Base-by-base conservation (phyloP, 2,888 invertebrate species). In the Tiliacea aurago region DNA sequence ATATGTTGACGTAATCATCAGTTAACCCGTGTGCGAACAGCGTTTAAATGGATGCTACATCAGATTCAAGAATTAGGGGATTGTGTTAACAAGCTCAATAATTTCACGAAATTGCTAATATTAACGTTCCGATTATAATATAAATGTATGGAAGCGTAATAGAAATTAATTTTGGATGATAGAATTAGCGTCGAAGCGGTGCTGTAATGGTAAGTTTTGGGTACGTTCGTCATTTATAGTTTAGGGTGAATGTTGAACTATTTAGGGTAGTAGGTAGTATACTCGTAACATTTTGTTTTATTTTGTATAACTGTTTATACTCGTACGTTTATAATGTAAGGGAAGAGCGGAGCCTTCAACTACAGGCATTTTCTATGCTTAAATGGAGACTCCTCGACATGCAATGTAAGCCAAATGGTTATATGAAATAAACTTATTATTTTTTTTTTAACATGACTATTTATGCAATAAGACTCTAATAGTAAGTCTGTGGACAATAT, bases 91-190 rank as follows among this genome's bases (percentile, higher is more conserved):
- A 82, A 72, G 75, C 76, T 70, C 63, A 56, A 62, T 81, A 71
- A 76, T 81, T 80, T 76, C 72, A 49, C 13, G 70, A 86, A 84
- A 76, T 41, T 73, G 84, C 68, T 80, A 74, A 81, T 85, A 86
- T 81, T 78, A 81, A 79, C 62, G 76, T 78, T 74, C 55, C 75
- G 70, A 84, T 81, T 84, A 66, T 76, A 70, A 68, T 70, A 70
- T 77, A 56, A 79, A 78, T 63, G 73, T 78, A 70, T 68, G 63
- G 64, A 68, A 73, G 63, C 68, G 62, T 74, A 77, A 69, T 63
- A 78, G 71, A 77, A 70, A 78, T 81, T 82, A 81, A 79, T 82
- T 65, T 81, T 65, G 64, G 61, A 77, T 73, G 71, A 83, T 81
- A 65, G 78, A 80, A 84, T 77, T 82, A 69, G 51, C 51, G 55